Percentiles rank a stretch among this genome's conserved stretches.
phyloP scores from a whole-genome alignment of 2,888 invertebrate species.

The Bellardia bayeri region DNA sequence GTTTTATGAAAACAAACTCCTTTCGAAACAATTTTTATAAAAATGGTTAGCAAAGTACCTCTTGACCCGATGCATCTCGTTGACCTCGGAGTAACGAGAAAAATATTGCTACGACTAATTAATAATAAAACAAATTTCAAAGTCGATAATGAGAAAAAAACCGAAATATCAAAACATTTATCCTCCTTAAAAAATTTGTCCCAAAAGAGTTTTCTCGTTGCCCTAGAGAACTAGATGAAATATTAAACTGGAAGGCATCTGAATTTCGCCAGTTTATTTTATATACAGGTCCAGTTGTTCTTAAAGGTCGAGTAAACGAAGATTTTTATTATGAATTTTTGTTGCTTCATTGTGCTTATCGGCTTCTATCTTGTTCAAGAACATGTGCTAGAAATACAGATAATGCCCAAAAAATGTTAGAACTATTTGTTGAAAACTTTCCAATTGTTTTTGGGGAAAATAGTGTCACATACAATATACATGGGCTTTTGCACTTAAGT shows the following conservation, averaged over 20 bases:
- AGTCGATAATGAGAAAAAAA: slow-evolving; percentile 2
- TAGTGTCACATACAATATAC: slow-evolving; percentile 56
- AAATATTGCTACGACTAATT: slow-evolving; percentile 21
- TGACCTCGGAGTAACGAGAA: slow-evolving; percentile 39
- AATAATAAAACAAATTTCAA: slow-evolving; percentile 24
- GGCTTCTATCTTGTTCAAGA: too few species aligned
- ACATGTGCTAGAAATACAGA: too few species aligned
- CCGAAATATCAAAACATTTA: slow-evolving; percentile 30
- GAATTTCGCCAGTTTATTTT: too few species aligned
- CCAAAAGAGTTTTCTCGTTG: too few species aligned
- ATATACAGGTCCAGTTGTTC: too few species aligned
- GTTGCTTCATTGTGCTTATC: too few species aligned
- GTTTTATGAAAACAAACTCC: slow-evolving; percentile 10
- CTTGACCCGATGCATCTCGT: slow-evolving; percentile 46
- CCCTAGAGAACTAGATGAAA: too few species aligned
- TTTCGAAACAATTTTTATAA: slow-evolving; percentile 28
- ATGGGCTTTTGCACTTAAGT: slow-evolving; percentile 43
- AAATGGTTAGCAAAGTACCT: slow-evolving; percentile 48
- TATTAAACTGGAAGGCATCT: too few species aligned
- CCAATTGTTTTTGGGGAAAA: slow-evolving; percentile 60
- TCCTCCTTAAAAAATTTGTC: slow-evolving; percentile 24
- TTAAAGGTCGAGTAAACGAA: too few species aligned
- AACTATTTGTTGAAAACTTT: slow-evolving; percentile 60
- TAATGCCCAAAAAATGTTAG: slow-evolving; percentile 30
- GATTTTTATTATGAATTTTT: too few species aligned